Percentiles rank a stretch among this genome's conserved stretches.
phyloP scores from a whole-genome alignment of 2,888 invertebrate genomes.

The Hymenopus coronatus region DNA sequence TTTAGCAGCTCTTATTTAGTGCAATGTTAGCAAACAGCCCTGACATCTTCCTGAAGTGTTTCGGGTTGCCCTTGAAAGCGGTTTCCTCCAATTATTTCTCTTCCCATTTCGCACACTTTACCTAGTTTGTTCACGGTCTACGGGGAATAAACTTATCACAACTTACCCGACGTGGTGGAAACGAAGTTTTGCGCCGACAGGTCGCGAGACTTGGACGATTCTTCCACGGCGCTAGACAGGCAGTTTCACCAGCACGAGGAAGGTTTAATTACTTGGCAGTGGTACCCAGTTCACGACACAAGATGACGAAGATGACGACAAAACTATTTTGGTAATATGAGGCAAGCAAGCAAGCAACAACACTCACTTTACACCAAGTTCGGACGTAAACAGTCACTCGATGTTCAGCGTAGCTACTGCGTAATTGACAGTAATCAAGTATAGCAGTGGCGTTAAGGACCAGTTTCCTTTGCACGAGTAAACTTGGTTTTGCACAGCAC shows the following conservation, averaged over 20 bases:
- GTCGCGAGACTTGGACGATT: not conserved
- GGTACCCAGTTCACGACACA: not conserved
- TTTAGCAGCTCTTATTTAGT: too few species aligned
- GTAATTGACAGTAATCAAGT: not conserved
- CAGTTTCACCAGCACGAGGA: not conserved
- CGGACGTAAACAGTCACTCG: too few species aligned
- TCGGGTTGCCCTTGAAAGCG: too few species aligned
- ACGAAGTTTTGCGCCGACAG: not conserved
- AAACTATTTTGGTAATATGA: not conserved
- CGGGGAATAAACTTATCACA: not conserved
- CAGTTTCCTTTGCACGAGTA: not conserved
- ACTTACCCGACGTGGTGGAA: constrained; percentile 19
- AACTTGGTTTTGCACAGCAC: not conserved
- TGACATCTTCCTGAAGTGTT: too few species aligned
- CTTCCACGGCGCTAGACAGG: not conserved
- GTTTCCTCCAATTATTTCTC: too few species aligned
- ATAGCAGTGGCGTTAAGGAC: not conserved
- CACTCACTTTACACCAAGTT: not conserved
- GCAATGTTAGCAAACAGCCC: too few species aligned
- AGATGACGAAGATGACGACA: not conserved
- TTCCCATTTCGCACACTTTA: too few species aligned
- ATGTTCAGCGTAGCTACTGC: not conserved
- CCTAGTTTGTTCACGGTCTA: too few species aligned
- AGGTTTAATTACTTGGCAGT: not conserved
- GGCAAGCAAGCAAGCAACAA: not conserved